A percentile compares a stretch with the other conserved stretches of the same genome.
These are phyloP conservation scores for Paracanthobrama guichenoti DNA, from an alignment of 2,113 vertebrate species.

Conservation along the genomic window DNA sequence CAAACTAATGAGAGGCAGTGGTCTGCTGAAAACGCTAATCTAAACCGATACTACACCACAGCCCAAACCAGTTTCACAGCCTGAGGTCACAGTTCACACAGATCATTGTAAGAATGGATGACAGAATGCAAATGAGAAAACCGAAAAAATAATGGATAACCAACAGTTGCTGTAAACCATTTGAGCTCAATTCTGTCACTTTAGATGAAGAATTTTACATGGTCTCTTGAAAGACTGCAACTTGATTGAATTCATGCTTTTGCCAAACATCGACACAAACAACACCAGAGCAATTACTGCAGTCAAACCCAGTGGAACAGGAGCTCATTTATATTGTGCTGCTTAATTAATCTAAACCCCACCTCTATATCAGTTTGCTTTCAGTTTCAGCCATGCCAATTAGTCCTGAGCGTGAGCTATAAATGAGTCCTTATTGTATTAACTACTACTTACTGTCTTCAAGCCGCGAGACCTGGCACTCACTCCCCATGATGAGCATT, in stretches of 20 bases:
- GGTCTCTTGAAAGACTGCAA: neutral
- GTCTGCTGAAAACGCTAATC: neutral
- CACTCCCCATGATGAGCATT: constrained; percentile 24
- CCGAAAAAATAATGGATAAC: neutral
- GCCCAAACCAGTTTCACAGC: neutral
- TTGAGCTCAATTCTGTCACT: neutral
- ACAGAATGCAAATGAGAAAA: neutral
- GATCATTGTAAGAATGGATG: neutral
- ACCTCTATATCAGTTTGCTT: neutral
- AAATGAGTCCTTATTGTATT: neutral
- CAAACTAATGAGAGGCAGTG: neutral
- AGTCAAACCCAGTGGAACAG: neutral
- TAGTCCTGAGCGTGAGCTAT: neutral
- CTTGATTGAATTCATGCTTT: neutral
- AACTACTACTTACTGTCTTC: neutral
- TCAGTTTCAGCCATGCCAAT: neutral
- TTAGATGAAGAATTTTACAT: neutral
- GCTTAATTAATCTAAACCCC: neutral
- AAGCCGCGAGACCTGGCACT: neutral
- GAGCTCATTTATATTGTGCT: neutral
- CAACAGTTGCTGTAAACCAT: neutral
- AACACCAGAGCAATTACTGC: neutral
- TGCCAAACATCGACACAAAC: neutral
- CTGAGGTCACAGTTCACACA: neutral
- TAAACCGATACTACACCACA: neutral